Evolutionary conservation across 2,888 invertebrate genomes (phyloP).

Genomic region (Lepidonotus clava): DNA sequence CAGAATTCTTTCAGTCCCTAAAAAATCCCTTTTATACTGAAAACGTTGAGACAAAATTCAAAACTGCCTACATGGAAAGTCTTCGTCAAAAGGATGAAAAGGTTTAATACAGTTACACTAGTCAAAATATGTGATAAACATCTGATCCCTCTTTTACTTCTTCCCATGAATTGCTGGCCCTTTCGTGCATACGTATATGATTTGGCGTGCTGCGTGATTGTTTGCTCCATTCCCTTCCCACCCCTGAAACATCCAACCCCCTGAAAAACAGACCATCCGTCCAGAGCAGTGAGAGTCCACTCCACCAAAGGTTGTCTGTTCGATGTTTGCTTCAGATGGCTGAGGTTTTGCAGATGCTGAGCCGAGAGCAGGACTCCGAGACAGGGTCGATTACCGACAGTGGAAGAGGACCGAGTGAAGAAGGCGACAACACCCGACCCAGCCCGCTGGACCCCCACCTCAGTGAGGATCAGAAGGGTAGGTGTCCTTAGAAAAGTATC

Average conservation of each 20-base stretch:
- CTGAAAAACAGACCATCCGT: background rate
- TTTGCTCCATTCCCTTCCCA: background rate
- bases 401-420: slow-evolving; percentile 54
- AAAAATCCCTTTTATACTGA: no score
- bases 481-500: no score
- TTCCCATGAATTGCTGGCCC: no score
- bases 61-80: no score
- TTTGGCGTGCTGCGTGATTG: background rate
- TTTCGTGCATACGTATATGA: no score
- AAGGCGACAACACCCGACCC: slow-evolving; percentile 55
- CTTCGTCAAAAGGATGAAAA: no score
- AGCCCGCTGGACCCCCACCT: slow-evolving; percentile 54
- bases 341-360: slow-evolving; percentile 55
- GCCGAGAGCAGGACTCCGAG: slow-evolving; percentile 55
- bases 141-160: no score
- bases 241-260: background rate
- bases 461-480: slow-evolving; percentile 48
- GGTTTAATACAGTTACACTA: no score
- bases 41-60: no score
- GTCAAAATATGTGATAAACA: no score
- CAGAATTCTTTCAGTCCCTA: no score
- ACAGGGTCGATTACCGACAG: slow-evolving; percentile 54
- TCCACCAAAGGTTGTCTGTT: background rate
- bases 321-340: slow-evolving; percentile 50
- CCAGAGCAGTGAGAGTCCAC: background rate